These are phyloP conservation scores for Melieria omissa DNA, from an alignment of 2,888 invertebrate species.

Conservation along the genomic window DNA sequence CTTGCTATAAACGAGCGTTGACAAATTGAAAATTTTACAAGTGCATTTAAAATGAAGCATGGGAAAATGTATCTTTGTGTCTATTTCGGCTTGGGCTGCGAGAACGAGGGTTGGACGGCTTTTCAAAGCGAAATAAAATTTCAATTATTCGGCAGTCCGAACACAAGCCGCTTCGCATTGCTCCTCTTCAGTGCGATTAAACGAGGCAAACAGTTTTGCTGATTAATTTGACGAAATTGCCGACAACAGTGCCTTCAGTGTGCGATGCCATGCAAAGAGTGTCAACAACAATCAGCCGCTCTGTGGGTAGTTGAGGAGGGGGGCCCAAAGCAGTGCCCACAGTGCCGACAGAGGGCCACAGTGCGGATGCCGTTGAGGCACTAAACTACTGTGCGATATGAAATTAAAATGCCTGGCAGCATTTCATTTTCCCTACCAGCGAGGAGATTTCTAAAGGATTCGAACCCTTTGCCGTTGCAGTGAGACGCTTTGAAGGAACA, in stretches of 20 bases:
- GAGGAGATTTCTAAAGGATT: constrained; percentile 8
- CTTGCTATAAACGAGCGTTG: constrained; percentile 16
- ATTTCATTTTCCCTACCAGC: neutral
- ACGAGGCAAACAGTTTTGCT: too few species aligned
- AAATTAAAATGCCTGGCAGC: constrained; percentile 32
- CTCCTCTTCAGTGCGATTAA: neutral
- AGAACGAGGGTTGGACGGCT: neutral
- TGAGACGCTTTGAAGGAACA: neutral
- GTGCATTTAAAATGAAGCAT: constrained; percentile 22
- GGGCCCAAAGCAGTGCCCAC: neutral
- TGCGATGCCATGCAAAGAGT: too few species aligned
- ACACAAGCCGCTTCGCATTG: neutral
- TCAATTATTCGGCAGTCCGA: too few species aligned
- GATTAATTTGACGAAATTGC: too few species aligned
- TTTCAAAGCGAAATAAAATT: neutral
- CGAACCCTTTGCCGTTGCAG: neutral
- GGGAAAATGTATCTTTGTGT: constrained; percentile 4
- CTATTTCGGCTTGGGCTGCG: neutral
- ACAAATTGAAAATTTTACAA: constrained; percentile 31
- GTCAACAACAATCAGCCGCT: neutral
- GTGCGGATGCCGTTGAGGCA: constrained; percentile 3
- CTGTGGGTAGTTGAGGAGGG: neutral
- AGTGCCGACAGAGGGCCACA: neutral
- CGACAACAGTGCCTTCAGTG: too few species aligned
- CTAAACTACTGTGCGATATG: constrained; percentile 28